phyloP scores from a whole-genome alignment of 2,797 vertebrate genomes.

The Argyrosomus regius region DNA sequence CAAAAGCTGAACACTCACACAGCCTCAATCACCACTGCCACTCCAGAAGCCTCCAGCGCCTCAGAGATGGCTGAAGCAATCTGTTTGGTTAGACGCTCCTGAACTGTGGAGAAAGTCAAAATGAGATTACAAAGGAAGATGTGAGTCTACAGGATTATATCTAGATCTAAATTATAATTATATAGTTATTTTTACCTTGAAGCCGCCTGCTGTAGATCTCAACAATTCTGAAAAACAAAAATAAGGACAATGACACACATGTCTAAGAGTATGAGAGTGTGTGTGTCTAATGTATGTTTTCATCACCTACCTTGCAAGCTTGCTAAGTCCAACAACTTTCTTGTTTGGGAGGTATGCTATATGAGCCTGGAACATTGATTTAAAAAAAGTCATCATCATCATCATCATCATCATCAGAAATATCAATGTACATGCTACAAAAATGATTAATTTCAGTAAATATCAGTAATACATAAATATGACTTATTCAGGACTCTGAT shows the following conservation, averaged over 20 bases:
- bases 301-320: slow-evolving; percentile 80
- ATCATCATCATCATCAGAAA: too few relatives aligned
- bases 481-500: too few relatives aligned
- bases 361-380: slow-evolving; percentile 72
- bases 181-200: slow-evolving; percentile 79
- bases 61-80: slow-evolving; percentile 83
- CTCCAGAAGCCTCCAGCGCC: slow-evolving; percentile 81
- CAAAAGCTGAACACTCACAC: slow-evolving; percentile 73
- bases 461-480: too few relatives aligned
- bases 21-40: slow-evolving; percentile 84
- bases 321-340: slow-evolving; percentile 82
- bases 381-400: too few relatives aligned
- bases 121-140: rapidly evolving
- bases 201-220: slow-evolving; percentile 88
- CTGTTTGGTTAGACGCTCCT: slow-evolving; percentile 86
- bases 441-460: too few relatives aligned
- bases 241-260: neutral
- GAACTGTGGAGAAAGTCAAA: slow-evolving; percentile 73
- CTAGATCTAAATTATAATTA: too few relatives aligned
- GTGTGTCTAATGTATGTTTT: neutral
- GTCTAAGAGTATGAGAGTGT: too few relatives aligned
- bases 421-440: too few relatives aligned
- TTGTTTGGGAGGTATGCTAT: slow-evolving; percentile 85
- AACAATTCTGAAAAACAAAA: slow-evolving; percentile 80
- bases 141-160: neutral